A percentile compares a stretch with the other conserved stretches of the same genome.
Evolutionary conservation across 2,797 vertebrate genomes (phyloP).

Genomic region (Coregonus sp.): DNA sequence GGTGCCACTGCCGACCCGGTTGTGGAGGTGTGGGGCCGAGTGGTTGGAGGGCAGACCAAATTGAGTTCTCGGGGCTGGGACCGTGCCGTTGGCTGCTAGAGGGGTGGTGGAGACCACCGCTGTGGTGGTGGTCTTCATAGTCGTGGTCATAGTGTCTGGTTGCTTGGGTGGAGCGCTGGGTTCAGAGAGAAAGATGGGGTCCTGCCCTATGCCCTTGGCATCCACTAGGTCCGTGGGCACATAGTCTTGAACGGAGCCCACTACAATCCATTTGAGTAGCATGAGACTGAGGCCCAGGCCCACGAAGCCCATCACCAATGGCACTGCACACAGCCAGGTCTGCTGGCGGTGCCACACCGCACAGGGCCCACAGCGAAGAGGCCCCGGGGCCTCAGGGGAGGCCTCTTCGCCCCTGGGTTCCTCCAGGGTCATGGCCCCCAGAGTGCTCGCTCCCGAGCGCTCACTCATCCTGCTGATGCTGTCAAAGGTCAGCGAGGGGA

Average conservation of each 20-base stretch:
- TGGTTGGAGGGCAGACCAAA: conserved; percentile 77
- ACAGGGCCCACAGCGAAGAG: conserved; percentile 91
- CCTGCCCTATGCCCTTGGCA: conserved; percentile 92
- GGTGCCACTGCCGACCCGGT: conserved; percentile 74
- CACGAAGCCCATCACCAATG: conserved; percentile 92
- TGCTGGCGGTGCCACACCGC: conserved; percentile 96
- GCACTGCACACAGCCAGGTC: conserved; percentile 94
- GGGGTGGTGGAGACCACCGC: conserved; percentile 56
- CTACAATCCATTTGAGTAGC: conserved; percentile 97
- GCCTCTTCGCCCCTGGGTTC: conserved; percentile 84
- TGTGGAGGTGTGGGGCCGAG: conserved; percentile 77
- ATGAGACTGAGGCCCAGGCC: conserved; percentile 95
- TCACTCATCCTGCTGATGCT: conserved; percentile 74
- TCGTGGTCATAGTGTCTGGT: conserved; percentile 79
- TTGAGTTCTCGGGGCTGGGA: conserved; percentile 80
- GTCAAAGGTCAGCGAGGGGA: conserved; percentile 52
- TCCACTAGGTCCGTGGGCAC: conserved; percentile 93
- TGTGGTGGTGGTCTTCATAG: conserved; percentile 14
- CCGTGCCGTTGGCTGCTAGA: conserved; percentile 75
- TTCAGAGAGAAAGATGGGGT: conserved; percentile 96
- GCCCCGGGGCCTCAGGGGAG: conserved; percentile 85
- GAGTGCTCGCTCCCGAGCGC: conserved; percentile 80
- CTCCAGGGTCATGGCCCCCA: conserved; percentile 80
- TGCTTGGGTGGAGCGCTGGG: conserved; percentile 90
- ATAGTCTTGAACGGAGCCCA: conserved; percentile 94